Conservation (phyloP, 2,797 vertebrate species). For the Megalops cyprinoides region DNA sequence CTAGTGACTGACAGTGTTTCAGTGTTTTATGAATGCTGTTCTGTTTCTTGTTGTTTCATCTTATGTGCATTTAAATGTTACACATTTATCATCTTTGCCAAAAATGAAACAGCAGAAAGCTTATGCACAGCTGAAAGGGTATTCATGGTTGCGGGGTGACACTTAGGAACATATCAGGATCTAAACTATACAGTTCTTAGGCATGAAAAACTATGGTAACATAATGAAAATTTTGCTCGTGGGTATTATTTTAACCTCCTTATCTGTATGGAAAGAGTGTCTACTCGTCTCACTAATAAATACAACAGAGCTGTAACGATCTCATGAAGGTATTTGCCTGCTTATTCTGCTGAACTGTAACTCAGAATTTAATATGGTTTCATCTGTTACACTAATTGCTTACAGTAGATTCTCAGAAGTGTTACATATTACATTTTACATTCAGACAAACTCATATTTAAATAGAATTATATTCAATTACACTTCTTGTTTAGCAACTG, state of each 20-base stretch:
- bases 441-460: background rate
- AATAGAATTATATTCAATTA: background rate
- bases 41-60: slow-evolving; percentile 77
- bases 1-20: slow-evolving; percentile 66
- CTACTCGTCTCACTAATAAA: too few relatives aligned
- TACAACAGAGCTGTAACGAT: too few relatives aligned
- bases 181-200: slow-evolving; percentile 30
- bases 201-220: background rate
- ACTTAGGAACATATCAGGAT: slow-evolving; percentile 54
- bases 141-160: slow-evolving; percentile 59
- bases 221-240: background rate
- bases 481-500: too few relatives aligned
- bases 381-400: too few relatives aligned
- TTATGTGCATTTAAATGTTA: slow-evolving; percentile 77
- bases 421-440: background rate
- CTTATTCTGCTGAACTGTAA: too few relatives aligned
- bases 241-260: background rate
- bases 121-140: slow-evolving; percentile 71
- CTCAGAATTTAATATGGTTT: too few relatives aligned
- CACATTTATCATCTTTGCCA: slow-evolving; percentile 78
- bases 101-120: slow-evolving; percentile 69
- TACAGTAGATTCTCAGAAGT: too few relatives aligned
- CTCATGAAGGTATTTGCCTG: too few relatives aligned
- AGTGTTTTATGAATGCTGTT: slow-evolving; percentile 80
- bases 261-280: background rate